Evolutionary conservation across 2,113 vertebrate species (phyloP).

Genomic region (Ophthalmolycus amberensis): DNA sequence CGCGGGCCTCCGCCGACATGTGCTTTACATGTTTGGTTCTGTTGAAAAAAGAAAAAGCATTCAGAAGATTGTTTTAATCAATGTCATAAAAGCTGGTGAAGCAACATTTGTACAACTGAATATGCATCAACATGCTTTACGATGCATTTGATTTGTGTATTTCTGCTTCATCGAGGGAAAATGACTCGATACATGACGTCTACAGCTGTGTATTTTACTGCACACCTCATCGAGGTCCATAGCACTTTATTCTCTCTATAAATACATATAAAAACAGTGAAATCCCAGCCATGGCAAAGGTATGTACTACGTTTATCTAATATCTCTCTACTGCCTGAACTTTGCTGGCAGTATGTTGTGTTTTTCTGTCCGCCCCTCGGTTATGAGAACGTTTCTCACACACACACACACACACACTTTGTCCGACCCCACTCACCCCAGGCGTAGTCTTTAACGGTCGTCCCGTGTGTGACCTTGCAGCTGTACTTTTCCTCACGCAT

Average conservation of each 20-base stretch:
- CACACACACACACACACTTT: too few species aligned
- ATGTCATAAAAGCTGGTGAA: neutral
- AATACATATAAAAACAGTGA: neutral
- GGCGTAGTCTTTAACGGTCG: rapidly evolving
- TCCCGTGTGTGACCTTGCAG: slow-evolving; percentile 81
- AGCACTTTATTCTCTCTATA: neutral
- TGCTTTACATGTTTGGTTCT: slow-evolving; percentile 77
- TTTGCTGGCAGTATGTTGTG: neutral
- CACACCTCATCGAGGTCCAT: neutral
- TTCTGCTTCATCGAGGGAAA: neutral
- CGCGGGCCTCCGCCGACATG: neutral
- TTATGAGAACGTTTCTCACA: neutral
- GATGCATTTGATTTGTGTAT: neutral
- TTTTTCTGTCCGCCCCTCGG: neutral
- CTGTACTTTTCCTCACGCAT: rapidly evolving
- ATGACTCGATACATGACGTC: neutral
- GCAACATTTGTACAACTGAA: neutral
- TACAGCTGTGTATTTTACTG: neutral
- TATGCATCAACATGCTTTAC: neutral
- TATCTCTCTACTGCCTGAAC: too few species aligned
- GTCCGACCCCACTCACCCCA: slow-evolving; percentile 83
- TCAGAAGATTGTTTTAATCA: neutral
- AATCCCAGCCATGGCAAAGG: neutral
- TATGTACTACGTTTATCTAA: neutral
- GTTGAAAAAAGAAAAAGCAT: slow-evolving; percentile 19